Evolutionary conservation across 2,113 vertebrate genomes (phyloP).

Genomic region (Melanerpes formicivorus): DNA sequence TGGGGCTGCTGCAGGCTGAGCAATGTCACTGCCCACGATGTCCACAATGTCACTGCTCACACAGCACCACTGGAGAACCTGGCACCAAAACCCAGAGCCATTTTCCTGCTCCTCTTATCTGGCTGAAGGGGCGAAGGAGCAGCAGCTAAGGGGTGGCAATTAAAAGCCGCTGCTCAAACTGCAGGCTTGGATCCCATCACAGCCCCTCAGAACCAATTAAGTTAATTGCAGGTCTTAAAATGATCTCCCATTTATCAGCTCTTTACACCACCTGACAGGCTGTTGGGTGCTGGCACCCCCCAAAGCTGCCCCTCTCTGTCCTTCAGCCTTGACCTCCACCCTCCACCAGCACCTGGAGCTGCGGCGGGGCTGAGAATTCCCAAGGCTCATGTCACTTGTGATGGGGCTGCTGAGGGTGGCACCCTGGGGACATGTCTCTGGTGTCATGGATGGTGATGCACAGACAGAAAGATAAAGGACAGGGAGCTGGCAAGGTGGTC

Average conservation of each 20-base stretch:
- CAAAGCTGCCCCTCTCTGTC: neutral
- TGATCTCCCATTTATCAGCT: neutral
- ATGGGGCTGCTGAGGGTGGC: fast-evolving
- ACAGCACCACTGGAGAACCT: neutral
- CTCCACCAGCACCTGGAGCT: neutral
- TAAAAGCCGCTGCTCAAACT: slow-evolving; percentile 28
- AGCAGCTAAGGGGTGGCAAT: slow-evolving; percentile 20
- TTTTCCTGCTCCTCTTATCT: neutral
- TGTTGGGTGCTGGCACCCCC: neutral
- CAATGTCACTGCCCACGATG: neutral
- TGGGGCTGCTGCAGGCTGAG: neutral
- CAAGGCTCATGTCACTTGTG: neutral
- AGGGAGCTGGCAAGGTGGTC: neutral
- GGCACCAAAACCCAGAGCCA: neutral
- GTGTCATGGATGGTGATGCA: neutral
- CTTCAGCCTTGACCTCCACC: slow-evolving; percentile 10
- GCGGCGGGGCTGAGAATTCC: neutral
- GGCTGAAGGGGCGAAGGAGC: fast-evolving
- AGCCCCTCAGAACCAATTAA: neutral
- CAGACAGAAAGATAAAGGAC: neutral
- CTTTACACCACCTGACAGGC: neutral
- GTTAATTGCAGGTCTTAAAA: slow-evolving; percentile 14
- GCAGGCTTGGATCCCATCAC: neutral
- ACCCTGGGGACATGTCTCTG: fast-evolving
- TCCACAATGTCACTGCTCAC: neutral